Conservation (phyloP, 2,888 invertebrate genomes). For the Rhamphomyia laevipes region DNA sequence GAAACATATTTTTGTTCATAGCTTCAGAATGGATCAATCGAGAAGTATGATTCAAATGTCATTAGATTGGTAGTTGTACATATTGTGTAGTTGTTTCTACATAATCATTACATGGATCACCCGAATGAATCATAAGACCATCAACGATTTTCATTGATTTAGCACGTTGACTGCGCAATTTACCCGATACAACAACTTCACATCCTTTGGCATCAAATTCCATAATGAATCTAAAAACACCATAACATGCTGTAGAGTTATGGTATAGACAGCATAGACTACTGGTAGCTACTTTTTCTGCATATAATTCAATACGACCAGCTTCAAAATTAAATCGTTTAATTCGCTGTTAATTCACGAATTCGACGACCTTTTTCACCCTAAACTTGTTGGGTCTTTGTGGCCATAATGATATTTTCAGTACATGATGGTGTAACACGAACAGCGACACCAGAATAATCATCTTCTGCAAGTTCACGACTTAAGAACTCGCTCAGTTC, state of each 20-base stretch:
- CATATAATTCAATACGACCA: constrained; percentile 92
- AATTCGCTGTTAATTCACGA: constrained; percentile 93
- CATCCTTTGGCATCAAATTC: constrained; percentile 94
- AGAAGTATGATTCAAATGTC: too few relatives aligned
- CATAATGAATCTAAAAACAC: constrained; percentile 98
- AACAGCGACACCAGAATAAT: constrained; percentile 98
- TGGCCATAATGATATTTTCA: constrained; percentile 99
- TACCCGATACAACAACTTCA: constrained; percentile 98
- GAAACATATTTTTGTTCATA: too few relatives aligned
- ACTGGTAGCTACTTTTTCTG: constrained; percentile 96
- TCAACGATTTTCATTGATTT: constrained; percentile 99
- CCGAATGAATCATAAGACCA: constrained; percentile 99
- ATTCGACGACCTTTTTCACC: constrained; percentile 97
- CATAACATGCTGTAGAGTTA: constrained; percentile 99
- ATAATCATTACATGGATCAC: constrained; percentile 96
- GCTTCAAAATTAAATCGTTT: constrained; percentile 93
- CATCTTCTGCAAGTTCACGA: constrained; percentile 98
- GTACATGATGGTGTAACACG: constrained; percentile 93
- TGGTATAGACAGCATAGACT: constrained; percentile 99
- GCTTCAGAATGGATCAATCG: too few relatives aligned
- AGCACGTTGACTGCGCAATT: constrained; percentile 96
- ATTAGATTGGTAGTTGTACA: constrained; percentile 87
- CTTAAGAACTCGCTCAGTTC: constrained; percentile 98
- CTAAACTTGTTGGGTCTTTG: constrained; percentile 94
- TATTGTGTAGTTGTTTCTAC: constrained; percentile 97